Conservation (phyloP, 2,797 vertebrate species). For the Protosalanx chinensis region DNA sequence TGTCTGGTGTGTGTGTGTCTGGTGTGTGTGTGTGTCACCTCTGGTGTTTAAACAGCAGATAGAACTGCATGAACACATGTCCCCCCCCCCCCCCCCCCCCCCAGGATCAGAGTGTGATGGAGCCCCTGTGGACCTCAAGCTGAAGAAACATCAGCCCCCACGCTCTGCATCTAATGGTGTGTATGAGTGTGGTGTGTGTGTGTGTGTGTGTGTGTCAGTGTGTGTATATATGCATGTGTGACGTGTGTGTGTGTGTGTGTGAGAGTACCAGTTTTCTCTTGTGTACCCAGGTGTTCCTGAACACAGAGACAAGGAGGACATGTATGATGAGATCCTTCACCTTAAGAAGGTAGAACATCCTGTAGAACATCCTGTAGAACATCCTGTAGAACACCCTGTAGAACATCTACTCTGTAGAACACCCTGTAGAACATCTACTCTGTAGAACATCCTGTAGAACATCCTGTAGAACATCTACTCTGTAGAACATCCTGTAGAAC, state of each 20-base stretch:
- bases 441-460: neutral
- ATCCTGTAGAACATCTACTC: too few species aligned
- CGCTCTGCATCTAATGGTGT: constrained; percentile 75
- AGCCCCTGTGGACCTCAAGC: too few species aligned
- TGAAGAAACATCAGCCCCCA: constrained; percentile 50
- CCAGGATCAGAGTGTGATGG: too few species aligned
- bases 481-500: neutral
- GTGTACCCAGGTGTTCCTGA: constrained; percentile 67
- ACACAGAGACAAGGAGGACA: constrained; percentile 87
- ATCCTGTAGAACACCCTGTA: neutral
- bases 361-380: neutral
- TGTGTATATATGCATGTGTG: constrained; percentile 2
- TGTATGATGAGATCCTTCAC: constrained; percentile 91
- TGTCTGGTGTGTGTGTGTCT: too few species aligned
- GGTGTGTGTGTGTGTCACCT: too few species aligned
- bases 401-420: neutral
- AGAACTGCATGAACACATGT: too few species aligned
- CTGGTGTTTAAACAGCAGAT: too few species aligned
- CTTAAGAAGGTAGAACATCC: constrained; percentile 84
- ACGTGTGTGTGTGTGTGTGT: constrained; percentile 4
- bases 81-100: neutral
- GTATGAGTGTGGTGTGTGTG: constrained; percentile 7
- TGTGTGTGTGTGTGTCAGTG: neutral
- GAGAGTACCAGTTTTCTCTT: neutral
- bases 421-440: too few species aligned